A percentile compares a stretch with the other conserved stretches of the same genome.
phyloP scores from a whole-genome alignment of 1,140 invertebrate species.

The Eupristina koningsbergeri region DNA sequence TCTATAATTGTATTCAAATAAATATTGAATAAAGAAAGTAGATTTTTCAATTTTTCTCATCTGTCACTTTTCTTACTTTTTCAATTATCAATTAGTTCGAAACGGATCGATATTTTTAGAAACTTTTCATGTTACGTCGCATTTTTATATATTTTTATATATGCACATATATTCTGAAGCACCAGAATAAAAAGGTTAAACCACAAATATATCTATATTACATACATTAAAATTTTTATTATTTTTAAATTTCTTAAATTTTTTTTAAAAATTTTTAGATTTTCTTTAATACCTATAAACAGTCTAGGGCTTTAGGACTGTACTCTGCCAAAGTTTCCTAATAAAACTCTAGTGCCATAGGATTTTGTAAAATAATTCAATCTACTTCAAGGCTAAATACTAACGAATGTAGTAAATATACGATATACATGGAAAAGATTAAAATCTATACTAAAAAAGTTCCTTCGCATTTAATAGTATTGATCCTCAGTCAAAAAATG shows the following conservation, averaged over 20 bases:
- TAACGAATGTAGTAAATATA: not conserved
- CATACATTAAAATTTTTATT: too few relatives aligned
- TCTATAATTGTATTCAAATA: not conserved
- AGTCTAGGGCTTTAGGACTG: not conserved
- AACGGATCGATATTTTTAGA: not conserved
- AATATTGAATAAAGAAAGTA: not conserved
- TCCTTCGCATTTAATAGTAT: not conserved
- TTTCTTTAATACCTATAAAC: not conserved
- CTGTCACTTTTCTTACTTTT: not conserved
- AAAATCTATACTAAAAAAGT: not conserved
- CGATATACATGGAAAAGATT: not conserved
- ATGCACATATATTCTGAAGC: too few relatives aligned
- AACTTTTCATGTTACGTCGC: conserved; percentile 15
- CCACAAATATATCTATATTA: too few relatives aligned
- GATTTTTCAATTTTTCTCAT: too few relatives aligned
- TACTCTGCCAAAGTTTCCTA: not conserved
- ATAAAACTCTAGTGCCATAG: not conserved
- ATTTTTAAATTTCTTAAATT: too few relatives aligned
- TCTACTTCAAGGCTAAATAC: not conserved
- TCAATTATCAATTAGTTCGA: too few relatives aligned
- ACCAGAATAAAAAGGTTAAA: too few relatives aligned
- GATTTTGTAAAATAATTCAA: not conserved
- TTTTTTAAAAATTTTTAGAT: too few relatives aligned
- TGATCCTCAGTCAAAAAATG: not conserved
- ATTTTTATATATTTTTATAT: too few relatives aligned